Conservation (phyloP, 2,797 vertebrate species). For the Macropodus opercularis region DNA sequence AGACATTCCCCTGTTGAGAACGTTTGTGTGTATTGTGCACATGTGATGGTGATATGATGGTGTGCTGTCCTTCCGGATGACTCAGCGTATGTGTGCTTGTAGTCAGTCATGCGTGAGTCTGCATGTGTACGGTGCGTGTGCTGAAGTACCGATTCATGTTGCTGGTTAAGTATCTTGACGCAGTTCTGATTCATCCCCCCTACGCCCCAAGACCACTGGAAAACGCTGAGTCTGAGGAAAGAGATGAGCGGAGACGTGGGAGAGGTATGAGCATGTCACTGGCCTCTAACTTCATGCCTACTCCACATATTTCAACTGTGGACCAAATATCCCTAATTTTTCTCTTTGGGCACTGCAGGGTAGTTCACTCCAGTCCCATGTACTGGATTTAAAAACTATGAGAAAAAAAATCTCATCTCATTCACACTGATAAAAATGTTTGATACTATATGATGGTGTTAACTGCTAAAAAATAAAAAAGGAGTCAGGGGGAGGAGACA, state of each 20-base stretch:
- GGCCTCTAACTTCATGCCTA: slow-evolving; percentile 20
- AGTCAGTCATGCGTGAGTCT: background rate
- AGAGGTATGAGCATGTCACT: slow-evolving; percentile 25
- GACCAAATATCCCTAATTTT: background rate
- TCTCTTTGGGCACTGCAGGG: background rate
- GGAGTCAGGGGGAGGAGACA: too few relatives aligned
- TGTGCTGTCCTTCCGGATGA: background rate
- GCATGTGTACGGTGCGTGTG: background rate
- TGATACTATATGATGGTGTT: too few relatives aligned
- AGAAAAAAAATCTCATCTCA: too few relatives aligned
- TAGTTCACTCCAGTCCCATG: background rate
- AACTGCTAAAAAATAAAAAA: too few relatives aligned
- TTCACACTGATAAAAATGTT: too few relatives aligned
- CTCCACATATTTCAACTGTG: slow-evolving; percentile 9
- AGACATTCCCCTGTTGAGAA: slow-evolving; percentile 11
- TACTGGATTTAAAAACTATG: background rate
- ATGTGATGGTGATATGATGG: background rate
- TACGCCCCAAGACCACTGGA: slow-evolving; percentile 11
- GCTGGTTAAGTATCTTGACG: slow-evolving; percentile 7
- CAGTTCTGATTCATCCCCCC: slow-evolving; percentile 27
- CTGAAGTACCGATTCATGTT: background rate
- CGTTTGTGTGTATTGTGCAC: background rate
- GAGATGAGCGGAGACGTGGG: slow-evolving; percentile 3
- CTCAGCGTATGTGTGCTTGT: slow-evolving; percentile 4
- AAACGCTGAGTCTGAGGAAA: slow-evolving; percentile 33